A percentile compares a stretch with the other conserved stretches of the same genome.
Evolutionary conservation across 1,140 invertebrate species (phyloP).

Genomic region (Drosophila nebulosa): DNA sequence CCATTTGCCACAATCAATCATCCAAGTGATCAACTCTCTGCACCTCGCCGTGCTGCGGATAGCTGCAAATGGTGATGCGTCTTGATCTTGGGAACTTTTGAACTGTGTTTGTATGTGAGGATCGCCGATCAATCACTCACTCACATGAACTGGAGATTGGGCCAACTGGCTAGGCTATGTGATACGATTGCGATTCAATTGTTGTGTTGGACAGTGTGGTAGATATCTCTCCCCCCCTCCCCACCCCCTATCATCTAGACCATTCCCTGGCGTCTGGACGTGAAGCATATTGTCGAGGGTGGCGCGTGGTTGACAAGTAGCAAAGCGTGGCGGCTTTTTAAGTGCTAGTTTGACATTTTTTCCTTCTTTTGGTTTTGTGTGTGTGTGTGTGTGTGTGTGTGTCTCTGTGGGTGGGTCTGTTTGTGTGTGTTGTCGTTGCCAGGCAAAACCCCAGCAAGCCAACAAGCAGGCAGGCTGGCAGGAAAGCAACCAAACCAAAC

Average conservation of each 20-base stretch:
- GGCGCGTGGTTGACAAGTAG: conserved; percentile 75
- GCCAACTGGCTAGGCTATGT: too few species aligned
- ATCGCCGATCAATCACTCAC: not conserved
- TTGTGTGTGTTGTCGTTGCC: conserved; percentile 39
- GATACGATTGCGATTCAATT: not conserved
- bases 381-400: not conserved
- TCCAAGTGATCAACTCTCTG: not conserved
- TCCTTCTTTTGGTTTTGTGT: conserved; percentile 23
- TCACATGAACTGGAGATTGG: too few species aligned
- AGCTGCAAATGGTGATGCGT: too few species aligned
- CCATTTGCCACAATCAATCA: not conserved
- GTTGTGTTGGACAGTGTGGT: not conserved
- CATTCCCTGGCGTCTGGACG: conserved; percentile 43
- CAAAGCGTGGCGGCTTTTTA: conserved; percentile 76
- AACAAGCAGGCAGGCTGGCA: not conserved
- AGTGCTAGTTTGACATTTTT: conserved; percentile 78
- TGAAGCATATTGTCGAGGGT: conserved; percentile 72
- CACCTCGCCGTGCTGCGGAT: too few species aligned
- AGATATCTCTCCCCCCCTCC: conserved; percentile 22
- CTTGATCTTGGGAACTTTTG: not conserved
- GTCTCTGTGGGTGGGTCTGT: too few species aligned
- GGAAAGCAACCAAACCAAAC: too few species aligned
- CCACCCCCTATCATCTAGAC: not conserved
- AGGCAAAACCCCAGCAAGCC: conserved; percentile 6
- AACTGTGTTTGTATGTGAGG: not conserved